phyloP scores from a whole-genome alignment of 2,113 vertebrate species.

The Ciconia boyciana region DNA sequence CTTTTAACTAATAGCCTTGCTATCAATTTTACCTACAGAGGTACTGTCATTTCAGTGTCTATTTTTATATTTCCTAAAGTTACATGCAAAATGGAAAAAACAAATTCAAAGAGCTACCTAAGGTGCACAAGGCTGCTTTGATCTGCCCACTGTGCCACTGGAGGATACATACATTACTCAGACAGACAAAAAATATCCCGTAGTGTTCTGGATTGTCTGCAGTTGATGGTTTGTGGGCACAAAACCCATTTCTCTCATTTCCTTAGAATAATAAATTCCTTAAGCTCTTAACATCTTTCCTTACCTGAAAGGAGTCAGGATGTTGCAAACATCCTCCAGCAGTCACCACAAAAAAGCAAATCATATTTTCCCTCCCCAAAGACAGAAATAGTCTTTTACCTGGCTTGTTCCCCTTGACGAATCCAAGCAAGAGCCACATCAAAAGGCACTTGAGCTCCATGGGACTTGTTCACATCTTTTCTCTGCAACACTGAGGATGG shows the following conservation, averaged over 20 bases:
- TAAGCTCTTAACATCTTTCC: not conserved
- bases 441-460: constrained; percentile 43
- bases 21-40: not conserved
- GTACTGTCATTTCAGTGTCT: constrained; percentile 2
- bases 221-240: not conserved
- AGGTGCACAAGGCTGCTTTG: constrained; percentile 1
- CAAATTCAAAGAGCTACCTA: not conserved
- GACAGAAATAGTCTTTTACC: constrained; percentile 37
- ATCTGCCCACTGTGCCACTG: constrained; percentile 55
- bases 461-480: constrained; percentile 9
- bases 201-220: not conserved
- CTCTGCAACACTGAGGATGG: not conserved
- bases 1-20: not conserved
- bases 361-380: not conserved
- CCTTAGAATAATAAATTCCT: constrained; percentile 22
- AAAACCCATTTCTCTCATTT: constrained; percentile 17
- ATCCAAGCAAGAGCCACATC: constrained; percentile 57
- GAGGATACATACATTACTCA: constrained; percentile 21
- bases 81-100: constrained; percentile 34
- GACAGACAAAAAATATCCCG: constrained; percentile 24
- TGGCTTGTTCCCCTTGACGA: not conserved
- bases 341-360: not conserved
- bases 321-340: not conserved
- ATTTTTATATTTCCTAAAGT: constrained; percentile 34
- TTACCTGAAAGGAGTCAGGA: not conserved